Percentiles rank a stretch among this genome's conserved stretches.
These are phyloP conservation scores for Epirrhoe tristata DNA, from an alignment of 2,888 invertebrate species.

Conservation along the genomic window DNA sequence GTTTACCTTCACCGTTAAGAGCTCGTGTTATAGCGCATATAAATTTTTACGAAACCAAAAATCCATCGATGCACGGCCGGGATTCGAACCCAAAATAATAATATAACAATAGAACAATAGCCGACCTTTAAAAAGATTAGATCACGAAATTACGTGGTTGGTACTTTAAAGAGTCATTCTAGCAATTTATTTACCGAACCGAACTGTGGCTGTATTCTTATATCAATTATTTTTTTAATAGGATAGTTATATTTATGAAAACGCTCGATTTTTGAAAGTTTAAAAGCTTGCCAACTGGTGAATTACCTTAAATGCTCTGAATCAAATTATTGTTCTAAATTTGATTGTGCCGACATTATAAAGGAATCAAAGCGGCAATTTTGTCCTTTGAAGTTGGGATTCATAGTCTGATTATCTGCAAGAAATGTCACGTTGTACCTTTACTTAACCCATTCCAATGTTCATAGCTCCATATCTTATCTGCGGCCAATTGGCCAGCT, in stretches of 20 bases:
- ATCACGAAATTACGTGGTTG: background rate
- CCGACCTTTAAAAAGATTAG: background rate
- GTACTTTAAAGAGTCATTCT: background rate
- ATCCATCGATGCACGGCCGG: no score
- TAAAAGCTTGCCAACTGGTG: background rate
- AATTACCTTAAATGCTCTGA: background rate
- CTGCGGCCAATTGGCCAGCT: constrained; percentile 42
- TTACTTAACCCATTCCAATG: constrained; percentile 17
- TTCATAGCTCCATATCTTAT: constrained; percentile 44
- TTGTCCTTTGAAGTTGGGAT: no score
- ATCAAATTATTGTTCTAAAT: no score
- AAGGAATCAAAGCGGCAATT: no score
- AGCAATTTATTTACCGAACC: background rate
- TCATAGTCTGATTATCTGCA: background rate
- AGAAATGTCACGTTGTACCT: background rate
- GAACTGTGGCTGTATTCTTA: background rate
- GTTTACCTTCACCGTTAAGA: no score
- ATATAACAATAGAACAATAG: background rate
- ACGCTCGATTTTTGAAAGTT: background rate
- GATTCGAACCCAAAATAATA: no score
- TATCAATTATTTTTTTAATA: background rate
- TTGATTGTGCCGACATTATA: no score
- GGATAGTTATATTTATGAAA: background rate
- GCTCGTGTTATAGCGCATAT: no score
- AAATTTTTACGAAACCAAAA: no score